These are phyloP conservation scores for Campylomormyrus tamandua DNA, from an alignment of 2,113 vertebrate genomes.

Conservation along the genomic window DNA sequence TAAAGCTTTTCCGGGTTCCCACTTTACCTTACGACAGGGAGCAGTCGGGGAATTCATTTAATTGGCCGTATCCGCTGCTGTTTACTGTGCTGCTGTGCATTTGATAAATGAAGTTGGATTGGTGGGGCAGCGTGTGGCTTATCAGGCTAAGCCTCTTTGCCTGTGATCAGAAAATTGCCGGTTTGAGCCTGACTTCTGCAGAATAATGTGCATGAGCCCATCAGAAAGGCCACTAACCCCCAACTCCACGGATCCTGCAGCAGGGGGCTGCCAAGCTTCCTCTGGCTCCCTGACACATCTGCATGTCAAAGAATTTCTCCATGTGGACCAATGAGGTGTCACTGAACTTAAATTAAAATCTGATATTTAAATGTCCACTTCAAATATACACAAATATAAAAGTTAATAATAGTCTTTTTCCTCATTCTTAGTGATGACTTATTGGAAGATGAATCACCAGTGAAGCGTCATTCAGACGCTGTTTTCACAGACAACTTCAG, in stretches of 20 bases:
- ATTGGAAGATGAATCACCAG: slow-evolving; percentile 49
- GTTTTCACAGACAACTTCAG: slow-evolving; percentile 83
- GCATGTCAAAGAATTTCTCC: background rate
- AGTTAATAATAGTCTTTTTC: background rate
- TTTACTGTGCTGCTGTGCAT: background rate
- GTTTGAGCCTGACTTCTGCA: background rate
- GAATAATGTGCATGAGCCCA: background rate
- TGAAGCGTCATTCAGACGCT: slow-evolving; percentile 76
- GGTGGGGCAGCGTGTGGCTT: background rate
- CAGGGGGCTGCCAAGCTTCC: background rate
- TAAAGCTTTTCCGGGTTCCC: slow-evolving; percentile 37
- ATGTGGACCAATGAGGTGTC: background rate
- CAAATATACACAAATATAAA: background rate
- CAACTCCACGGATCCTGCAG: background rate
- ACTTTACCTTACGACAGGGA: background rate
- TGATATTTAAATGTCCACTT: background rate
- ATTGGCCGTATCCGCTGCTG: background rate
- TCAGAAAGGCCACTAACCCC: background rate
- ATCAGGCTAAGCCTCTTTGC: background rate
- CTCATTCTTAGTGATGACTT: slow-evolving; percentile 42
- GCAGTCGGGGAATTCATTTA: background rate
- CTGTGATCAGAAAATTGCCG: background rate
- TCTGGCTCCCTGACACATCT: background rate
- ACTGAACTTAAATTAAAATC: background rate
- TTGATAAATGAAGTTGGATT: background rate